Percentiles rank a stretch among this genome's conserved stretches.
These are phyloP conservation scores for Sula dactylatra DNA, from an alignment of 2,113 vertebrate genomes.

Conservation along the genomic window DNA sequence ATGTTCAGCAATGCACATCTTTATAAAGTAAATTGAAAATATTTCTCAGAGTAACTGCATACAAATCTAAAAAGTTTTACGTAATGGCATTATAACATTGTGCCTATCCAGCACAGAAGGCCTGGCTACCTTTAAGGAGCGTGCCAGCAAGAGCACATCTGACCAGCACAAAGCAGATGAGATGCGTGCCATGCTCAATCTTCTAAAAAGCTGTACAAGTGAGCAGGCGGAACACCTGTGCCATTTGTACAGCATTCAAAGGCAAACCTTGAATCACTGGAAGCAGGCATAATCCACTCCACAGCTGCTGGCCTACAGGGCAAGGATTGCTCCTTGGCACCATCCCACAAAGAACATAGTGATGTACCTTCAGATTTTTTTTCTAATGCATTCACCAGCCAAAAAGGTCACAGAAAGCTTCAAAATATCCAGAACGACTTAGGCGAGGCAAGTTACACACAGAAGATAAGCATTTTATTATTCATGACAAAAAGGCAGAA, in stretches of 20 bases:
- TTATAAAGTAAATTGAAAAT: neutral
- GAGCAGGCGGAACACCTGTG: neutral
- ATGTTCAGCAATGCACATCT: neutral
- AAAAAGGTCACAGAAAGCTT: neutral
- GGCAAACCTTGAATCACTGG: neutral
- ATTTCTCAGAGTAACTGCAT: neutral
- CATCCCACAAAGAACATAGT: rapidly evolving
- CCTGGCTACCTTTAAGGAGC: neutral
- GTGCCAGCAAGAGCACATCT: neutral
- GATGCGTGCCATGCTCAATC: too few relatives aligned
- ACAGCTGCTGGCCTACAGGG: neutral
- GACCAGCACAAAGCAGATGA: neutral
- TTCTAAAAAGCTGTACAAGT: neutral
- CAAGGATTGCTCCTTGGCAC: neutral
- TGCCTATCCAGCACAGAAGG: too few relatives aligned
- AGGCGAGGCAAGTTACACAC: neutral
- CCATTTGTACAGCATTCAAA: neutral
- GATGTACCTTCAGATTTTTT: neutral
- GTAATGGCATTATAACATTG: neutral
- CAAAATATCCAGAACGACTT: neutral
- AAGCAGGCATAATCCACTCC: neutral
- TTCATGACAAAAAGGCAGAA: neutral
- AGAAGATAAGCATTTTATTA: neutral
- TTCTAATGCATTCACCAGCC: neutral
- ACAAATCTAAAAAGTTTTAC: neutral